Conservation (phyloP, 1,140 invertebrate genomes). For the Pachypsylla venusta region DNA sequence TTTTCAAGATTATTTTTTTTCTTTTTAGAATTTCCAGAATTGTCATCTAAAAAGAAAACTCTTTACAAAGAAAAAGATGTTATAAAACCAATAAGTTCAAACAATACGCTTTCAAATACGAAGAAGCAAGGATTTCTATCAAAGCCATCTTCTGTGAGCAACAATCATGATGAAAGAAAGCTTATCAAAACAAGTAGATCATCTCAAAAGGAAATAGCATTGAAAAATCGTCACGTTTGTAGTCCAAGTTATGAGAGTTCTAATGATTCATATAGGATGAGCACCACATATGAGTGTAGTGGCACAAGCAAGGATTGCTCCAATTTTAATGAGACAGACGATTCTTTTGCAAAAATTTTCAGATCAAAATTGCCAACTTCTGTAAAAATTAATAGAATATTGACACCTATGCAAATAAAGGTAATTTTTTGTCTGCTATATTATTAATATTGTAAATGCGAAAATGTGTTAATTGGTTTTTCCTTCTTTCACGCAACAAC, state of each 20-base stretch:
- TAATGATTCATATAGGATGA: neutral
- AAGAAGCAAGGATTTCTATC: too few relatives aligned
- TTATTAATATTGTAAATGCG: too few relatives aligned
- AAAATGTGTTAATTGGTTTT: too few relatives aligned
- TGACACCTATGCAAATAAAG: too few relatives aligned
- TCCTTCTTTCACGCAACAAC: too few relatives aligned
- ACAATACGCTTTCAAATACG: too few relatives aligned
- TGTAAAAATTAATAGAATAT: neutral
- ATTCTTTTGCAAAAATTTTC: neutral
- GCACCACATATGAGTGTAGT: slow-evolving; percentile 8
- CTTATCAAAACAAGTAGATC: too few relatives aligned
- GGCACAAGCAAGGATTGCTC: neutral
- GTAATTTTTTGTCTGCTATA: too few relatives aligned
- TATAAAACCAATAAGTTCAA: slow-evolving; percentile 6
- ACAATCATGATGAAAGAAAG: too few relatives aligned
- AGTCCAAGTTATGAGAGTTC: neutral
- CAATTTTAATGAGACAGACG: neutral
- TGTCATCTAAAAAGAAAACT: neutral
- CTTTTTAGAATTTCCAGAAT: neutral
- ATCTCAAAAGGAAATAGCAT: too few relatives aligned
- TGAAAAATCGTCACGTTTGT: too few relatives aligned
- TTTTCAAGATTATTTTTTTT: neutral
- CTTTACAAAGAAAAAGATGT: neutral
- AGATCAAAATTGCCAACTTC: slow-evolving; percentile 3
- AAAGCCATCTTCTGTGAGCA: too few relatives aligned